Conservation (phyloP, 2,888 invertebrate species). For the Meghimatium bilineatum region DNA sequence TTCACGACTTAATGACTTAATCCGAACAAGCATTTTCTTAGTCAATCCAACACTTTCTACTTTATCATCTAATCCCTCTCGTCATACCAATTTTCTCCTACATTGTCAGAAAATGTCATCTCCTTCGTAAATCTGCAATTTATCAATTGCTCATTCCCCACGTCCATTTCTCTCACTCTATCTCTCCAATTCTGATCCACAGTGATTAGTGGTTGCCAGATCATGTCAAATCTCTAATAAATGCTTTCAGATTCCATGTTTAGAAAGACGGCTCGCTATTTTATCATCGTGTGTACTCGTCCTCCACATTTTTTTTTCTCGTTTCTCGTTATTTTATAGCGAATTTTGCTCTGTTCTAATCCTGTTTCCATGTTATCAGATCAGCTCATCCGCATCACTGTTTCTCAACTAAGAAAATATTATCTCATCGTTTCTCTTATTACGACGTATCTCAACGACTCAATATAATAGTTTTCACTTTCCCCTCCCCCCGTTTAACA, state of each 20-base stretch:
- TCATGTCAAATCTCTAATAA: background rate
- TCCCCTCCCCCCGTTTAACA: no score
- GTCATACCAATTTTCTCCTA: background rate
- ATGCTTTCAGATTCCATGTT: background rate
- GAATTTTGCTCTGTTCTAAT: no score
- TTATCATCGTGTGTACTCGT: background rate
- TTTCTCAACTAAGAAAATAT: no score
- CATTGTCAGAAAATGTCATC: background rate
- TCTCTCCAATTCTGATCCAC: background rate
- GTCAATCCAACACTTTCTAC: background rate
- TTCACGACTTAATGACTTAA: background rate
- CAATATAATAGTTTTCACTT: no score
- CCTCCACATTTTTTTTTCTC: no score
- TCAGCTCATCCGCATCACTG: no score
- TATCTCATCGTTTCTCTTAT: no score
- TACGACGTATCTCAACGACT: no score
- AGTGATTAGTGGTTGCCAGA: background rate
- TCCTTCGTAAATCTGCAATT: slow-evolving; percentile 6
- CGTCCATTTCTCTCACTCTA: background rate
- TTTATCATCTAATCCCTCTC: background rate
- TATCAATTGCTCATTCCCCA: slow-evolving; percentile 5
- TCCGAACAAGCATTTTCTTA: background rate
- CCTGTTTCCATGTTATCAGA: no score
- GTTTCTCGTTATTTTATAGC: no score
- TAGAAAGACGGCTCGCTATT: background rate